Conservation (phyloP, 2,888 invertebrate species). For the Ditula angustiorana region DNA sequence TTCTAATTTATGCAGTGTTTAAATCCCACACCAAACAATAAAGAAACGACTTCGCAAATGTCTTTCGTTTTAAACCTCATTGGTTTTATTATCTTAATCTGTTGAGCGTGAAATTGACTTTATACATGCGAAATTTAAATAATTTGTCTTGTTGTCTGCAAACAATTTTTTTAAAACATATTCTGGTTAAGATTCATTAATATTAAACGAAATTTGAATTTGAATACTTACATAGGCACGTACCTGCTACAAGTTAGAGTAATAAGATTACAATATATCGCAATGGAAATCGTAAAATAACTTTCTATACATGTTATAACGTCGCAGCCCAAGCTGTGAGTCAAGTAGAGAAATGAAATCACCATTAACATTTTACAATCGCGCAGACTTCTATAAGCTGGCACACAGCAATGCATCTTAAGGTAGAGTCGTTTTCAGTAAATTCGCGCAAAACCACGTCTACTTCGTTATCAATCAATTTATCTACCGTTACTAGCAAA, state of each 20-base stretch:
- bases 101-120: not conserved
- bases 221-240: too few relatives aligned
- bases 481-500: conserved; percentile 71
- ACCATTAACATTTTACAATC: conserved; percentile 55
- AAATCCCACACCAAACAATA: conserved; percentile 36
- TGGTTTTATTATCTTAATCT: conserved; percentile 20
- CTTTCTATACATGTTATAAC: conserved; percentile 46
- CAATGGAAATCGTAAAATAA: conserved; percentile 37
- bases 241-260: too few relatives aligned
- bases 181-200: too few relatives aligned
- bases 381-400: conserved; percentile 58
- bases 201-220: too few relatives aligned
- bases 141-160: not conserved
- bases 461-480: conserved; percentile 79
- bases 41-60: conserved; percentile 25
- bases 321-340: conserved; percentile 35
- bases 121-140: not conserved
- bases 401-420: conserved; percentile 61
- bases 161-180: not conserved
- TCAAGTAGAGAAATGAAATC: conserved; percentile 28
- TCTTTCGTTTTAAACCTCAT: conserved; percentile 21
- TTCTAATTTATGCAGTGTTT: conserved; percentile 35
- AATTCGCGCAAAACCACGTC: conserved; percentile 71
- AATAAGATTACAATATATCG: not conserved
- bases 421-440: conserved; percentile 73